Evolutionary conservation across 2,888 invertebrate genomes (phyloP).

Genomic region (Ernsta delagoae): DNA sequence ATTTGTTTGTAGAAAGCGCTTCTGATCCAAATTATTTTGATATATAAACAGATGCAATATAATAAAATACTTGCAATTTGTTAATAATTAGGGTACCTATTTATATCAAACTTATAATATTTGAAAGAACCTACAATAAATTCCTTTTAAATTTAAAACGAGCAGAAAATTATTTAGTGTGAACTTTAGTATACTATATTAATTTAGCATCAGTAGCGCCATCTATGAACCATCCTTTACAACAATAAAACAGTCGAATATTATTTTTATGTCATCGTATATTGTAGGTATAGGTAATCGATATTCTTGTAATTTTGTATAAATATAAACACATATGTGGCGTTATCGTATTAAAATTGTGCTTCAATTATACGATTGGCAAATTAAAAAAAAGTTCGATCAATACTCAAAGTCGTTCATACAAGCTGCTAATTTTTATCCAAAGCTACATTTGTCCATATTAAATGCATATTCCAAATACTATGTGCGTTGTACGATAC

Average conservation of each 20-base stretch:
- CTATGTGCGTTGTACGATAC: too few relatives aligned
- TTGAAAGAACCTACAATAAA: too few relatives aligned
- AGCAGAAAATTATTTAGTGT: too few relatives aligned
- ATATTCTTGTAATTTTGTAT: too few relatives aligned
- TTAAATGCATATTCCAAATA: background rate
- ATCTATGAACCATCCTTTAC: conserved; percentile 1
- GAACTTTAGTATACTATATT: too few relatives aligned
- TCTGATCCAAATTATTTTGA: background rate
- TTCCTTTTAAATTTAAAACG: too few relatives aligned
- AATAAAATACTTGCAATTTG: background rate
- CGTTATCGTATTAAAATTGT: background rate
- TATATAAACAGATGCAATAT: background rate
- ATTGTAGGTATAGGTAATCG: too few relatives aligned
- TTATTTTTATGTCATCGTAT: background rate
- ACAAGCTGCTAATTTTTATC: background rate
- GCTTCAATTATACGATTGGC: background rate
- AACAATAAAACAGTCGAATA: background rate
- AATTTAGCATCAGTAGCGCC: background rate
- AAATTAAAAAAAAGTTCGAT: background rate
- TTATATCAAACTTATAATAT: too few relatives aligned
- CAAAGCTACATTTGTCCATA: background rate
- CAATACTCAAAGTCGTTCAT: conserved; percentile 1
- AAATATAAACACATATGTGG: too few relatives aligned
- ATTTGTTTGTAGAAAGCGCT: background rate
- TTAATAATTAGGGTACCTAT: too few relatives aligned